Conservation (phyloP, 1,140 invertebrate species). For the Drosophila triauraria region DNA sequence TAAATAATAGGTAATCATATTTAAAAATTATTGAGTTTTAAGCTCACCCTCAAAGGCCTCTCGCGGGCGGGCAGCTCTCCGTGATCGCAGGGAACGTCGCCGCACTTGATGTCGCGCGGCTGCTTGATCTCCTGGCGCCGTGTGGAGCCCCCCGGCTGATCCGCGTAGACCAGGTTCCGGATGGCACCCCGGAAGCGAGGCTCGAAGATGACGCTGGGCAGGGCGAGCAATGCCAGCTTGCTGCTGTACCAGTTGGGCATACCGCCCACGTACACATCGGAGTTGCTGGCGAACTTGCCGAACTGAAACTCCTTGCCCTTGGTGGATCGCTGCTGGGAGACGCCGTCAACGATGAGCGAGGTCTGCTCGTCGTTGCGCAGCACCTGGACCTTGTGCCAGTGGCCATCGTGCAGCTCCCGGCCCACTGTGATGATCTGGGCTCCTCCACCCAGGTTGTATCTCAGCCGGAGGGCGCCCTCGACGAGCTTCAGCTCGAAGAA, state of each 20-base stretch:
- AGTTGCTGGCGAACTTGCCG: constrained; percentile 93
- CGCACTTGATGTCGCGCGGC: constrained; percentile 89
- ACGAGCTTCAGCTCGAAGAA: constrained; percentile 98
- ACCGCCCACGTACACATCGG: constrained; percentile 96
- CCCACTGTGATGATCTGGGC: constrained; percentile 95
- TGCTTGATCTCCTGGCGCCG: constrained; percentile 91
- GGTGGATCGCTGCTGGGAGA: constrained; percentile 90
- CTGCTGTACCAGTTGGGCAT: constrained; percentile 95
- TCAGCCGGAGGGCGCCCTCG: constrained; percentile 93
- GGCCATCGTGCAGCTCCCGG: constrained; percentile 93
- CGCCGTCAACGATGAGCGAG: constrained; percentile 92
- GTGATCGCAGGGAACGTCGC: constrained; percentile 82
- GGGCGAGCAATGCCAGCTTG: constrained; percentile 92
- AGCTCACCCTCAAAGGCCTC: constrained; percentile 77
- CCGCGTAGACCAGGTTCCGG: constrained; percentile 94
- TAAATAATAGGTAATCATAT: background rate
- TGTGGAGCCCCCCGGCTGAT: constrained; percentile 89
- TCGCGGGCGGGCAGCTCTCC: constrained; percentile 76
- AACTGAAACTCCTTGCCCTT: constrained; percentile 94
- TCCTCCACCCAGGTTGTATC: constrained; percentile 94
- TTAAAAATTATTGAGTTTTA: too few species aligned
- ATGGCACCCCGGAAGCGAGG: constrained; percentile 94
- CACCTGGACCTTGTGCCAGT: constrained; percentile 95
- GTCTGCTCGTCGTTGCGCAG: constrained; percentile 91
- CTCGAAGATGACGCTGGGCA: constrained; percentile 96